Evolutionary conservation across 1,140 invertebrate species (phyloP).

Genomic region (Neodiprion fabricii): DNA sequence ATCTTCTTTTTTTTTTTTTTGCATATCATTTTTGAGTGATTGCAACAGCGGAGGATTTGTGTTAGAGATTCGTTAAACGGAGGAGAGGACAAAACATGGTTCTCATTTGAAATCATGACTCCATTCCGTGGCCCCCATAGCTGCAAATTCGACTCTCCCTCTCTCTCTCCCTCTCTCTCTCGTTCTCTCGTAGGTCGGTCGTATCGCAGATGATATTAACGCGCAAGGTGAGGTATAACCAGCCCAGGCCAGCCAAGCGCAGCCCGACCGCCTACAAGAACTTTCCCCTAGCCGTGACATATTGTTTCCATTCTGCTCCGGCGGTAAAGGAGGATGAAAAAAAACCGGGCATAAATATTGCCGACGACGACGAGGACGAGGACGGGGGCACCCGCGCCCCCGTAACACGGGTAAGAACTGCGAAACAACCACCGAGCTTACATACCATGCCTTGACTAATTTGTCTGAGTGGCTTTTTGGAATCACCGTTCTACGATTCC

Average conservation of each 20-base stretch:
- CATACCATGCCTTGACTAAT: background rate
- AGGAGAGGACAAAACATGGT: background rate
- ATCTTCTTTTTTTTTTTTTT: too few species aligned
- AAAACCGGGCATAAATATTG: background rate
- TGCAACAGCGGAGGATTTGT: slow-evolving; percentile 25
- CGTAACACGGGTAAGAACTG: background rate
- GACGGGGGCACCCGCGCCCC: background rate
- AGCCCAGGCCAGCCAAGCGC: background rate
- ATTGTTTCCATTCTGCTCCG: background rate
- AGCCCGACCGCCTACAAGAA: background rate
- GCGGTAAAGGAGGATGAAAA: background rate
- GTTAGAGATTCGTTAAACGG: background rate
- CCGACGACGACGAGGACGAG: background rate
- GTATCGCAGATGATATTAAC: slow-evolving; percentile 3
- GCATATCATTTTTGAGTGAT: slow-evolving; percentile 11
- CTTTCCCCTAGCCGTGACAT: background rate
- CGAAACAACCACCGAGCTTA: background rate
- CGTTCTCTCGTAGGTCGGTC: slow-evolving; percentile 9
- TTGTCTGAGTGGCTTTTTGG: slow-evolving; percentile 2
- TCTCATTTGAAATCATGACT: slow-evolving; percentile 11
- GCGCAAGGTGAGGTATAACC: background rate
- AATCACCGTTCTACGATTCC: too few species aligned
- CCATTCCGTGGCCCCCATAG: slow-evolving; percentile 14
- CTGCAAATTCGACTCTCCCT: slow-evolving; percentile 22
- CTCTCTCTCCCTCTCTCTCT: slow-evolving; percentile 25